Base-by-base conservation (phyloP, 2,888 invertebrate species). In the Sesia apiformis region DNA sequence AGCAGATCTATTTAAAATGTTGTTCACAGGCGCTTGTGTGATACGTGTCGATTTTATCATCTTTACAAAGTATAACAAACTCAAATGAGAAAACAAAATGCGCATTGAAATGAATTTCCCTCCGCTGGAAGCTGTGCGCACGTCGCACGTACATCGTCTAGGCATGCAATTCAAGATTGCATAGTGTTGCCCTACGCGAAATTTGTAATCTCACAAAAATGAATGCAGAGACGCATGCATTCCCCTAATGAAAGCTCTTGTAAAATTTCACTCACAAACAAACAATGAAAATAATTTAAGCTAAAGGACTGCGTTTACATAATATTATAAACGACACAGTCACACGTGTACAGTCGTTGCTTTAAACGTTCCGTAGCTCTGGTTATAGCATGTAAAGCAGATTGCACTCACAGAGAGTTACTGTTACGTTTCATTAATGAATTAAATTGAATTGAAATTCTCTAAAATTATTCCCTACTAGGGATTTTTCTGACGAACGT, bases 221-320 rank as follows among this genome's bases (percentile, higher is more conserved):
- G n/a, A 77, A 78, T 74, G 74, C 69, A 74, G 69, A 66, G 68
- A 71, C 70, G 77, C 76, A 74, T 81, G 76, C 76, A 78, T 74
- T 78, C 70, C 64, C 62, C 69, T 75, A 84, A 85, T 83, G 76
- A 81, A 84, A 78, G 69, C 66, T 59, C 68, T 64, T 67, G 66
- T 75, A 78, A 74, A 79, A 81, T 76, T 72, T 71, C 64, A 65
- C 72, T 62, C 60, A 70, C 74, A 23, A 4, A 73, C 79, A 80
- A 78, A 79, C 78, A 71, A 70, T 78, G 74, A 70, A 80, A 81
- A 84, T 81, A 84, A 83, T 82, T 84, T 76, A 84, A 73, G 71
- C 71, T 75, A 72, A 82, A 81, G 76, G 78, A 81, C 80, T 74
- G 67, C 77, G 79, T 82, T 81, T 76, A 74, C 82, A 84, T 81